Percentiles rank a stretch among this genome's conserved stretches.
Conservation (phyloP, 1,140 invertebrate genomes). For the Lepidurus arcticus region DNA sequence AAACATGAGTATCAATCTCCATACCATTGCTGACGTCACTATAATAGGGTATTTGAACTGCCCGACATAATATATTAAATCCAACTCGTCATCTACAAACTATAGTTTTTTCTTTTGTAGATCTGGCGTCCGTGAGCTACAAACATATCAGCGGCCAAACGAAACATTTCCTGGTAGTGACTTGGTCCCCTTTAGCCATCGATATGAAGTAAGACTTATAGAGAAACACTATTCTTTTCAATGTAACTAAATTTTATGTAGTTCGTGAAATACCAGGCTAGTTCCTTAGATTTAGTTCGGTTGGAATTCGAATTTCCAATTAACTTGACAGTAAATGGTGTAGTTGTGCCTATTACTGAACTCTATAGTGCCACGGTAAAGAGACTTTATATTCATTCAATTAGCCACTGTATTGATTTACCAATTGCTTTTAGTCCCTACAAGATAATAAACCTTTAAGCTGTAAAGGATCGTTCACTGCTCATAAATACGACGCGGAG, state of each 20-base stretch:
- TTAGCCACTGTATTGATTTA: not conserved
- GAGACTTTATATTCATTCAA: not conserved
- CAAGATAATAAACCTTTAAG: conserved; percentile 17
- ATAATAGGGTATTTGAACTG: not conserved
- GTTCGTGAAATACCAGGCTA: conserved; percentile 12
- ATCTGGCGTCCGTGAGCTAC: not conserved
- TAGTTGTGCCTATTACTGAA: not conserved
- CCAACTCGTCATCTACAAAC: not conserved
- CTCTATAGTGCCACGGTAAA: not conserved
- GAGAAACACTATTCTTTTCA: not conserved
- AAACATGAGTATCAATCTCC: not conserved
- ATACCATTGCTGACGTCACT: conserved; percentile 11
- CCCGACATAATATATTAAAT: not conserved
- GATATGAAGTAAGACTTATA: not conserved
- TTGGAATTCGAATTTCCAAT: not conserved
- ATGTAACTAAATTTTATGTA: not conserved
- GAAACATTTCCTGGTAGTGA: conserved; percentile 5
- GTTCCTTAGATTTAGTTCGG: not conserved
- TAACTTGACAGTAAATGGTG: not conserved
- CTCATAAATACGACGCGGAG: not conserved
- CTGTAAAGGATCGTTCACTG: conserved; percentile 19
- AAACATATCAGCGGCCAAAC: not conserved
- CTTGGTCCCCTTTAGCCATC: not conserved
- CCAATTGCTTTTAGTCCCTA: not conserved
- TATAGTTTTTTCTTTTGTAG: not conserved